Evolutionary conservation across 2,797 vertebrate species (phyloP), one percentile per base, ranked within the genome.

Genomic region (Aeoliscus strigatus): DNA sequence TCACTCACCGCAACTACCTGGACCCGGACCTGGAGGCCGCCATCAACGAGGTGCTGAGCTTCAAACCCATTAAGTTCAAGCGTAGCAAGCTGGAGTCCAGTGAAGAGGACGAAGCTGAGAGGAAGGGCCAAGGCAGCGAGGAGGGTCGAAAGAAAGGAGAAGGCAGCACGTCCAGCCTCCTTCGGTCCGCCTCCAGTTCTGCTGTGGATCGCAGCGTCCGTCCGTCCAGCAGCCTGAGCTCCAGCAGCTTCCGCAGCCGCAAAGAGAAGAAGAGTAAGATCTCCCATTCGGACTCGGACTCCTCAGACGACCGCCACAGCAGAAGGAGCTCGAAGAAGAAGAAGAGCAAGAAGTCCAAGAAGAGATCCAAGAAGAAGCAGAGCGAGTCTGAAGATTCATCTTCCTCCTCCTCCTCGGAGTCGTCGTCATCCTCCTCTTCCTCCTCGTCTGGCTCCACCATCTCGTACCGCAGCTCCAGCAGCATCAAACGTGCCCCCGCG

Each of bases 11-110:
- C 48, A 94, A 91, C 74, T 98, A 93, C 81, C 75, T 99, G 28
- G 96, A 99, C 79, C 94, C 95, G 0, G 93, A 94, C 45, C 78
- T 98, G 56, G 96, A 99, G 69, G 93, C 94, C 0, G 94, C 96
- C 33, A 98, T 99, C 77, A 92, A 92, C 0, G 95, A 99, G 77
- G 95, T 99, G 39, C 77, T 99, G 59, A 96, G 89, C 79, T 99
- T 97, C 80, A 94, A 93, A 57, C 92, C 93, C 8, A 83, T 83
- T 36, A 83, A 89, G 32, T 91, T 91, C 61, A 91, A 91, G 75
- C 88, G 89, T 39, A 92, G 90, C 68, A 92, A 91, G 60, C 85
- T 92, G 14, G 90, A 92, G 37, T 94, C 92, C 0, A 93, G 92
- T 2, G 89, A 84, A 0, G 93, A 93, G 0, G 79, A 89, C 7